Percentiles rank a stretch among this genome's conserved stretches.
phyloP scores from a whole-genome alignment of 2,888 invertebrate genomes.

The Quadroppia sp. region DNA sequence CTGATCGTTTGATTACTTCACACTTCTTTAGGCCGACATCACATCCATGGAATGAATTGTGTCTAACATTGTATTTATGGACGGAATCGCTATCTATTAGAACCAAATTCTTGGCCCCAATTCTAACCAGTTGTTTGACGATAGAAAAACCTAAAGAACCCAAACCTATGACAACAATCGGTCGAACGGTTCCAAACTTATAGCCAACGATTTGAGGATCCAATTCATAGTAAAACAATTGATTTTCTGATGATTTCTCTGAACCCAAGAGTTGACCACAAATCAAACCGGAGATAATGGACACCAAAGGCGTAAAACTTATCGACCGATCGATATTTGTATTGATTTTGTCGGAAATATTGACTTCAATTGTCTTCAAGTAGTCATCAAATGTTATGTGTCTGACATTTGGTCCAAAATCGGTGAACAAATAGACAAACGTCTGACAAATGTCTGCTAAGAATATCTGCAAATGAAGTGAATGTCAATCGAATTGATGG shows the following conservation, averaged over 20 bases:
- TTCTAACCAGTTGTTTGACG: not conserved
- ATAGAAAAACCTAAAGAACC: not conserved
- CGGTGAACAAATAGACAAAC: not conserved
- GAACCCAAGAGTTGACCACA: not conserved
- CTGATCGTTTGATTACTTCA: not conserved
- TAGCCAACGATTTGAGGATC: not conserved
- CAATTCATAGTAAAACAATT: not conserved
- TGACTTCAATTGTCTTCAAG: not conserved
- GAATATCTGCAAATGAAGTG: not conserved
- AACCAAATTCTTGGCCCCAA: not conserved
- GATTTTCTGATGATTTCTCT: not conserved
- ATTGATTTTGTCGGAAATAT: not conserved
- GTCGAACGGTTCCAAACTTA: not conserved
- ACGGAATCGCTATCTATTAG: slow-evolving; percentile 1
- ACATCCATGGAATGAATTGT: not conserved
- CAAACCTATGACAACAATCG: not conserved
- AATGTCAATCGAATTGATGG: not conserved
- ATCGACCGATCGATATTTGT: not conserved
- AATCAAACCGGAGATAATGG: not conserved
- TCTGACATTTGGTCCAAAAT: not conserved
- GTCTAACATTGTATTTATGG: slow-evolving; percentile 4
- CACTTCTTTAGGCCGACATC: not conserved
- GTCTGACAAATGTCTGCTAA: not conserved
- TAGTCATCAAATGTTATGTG: not conserved
- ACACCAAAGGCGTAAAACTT: not conserved